Evolutionary conservation across 2,888 invertebrate genomes (phyloP).

Genomic region (Rhingia rostrata): DNA sequence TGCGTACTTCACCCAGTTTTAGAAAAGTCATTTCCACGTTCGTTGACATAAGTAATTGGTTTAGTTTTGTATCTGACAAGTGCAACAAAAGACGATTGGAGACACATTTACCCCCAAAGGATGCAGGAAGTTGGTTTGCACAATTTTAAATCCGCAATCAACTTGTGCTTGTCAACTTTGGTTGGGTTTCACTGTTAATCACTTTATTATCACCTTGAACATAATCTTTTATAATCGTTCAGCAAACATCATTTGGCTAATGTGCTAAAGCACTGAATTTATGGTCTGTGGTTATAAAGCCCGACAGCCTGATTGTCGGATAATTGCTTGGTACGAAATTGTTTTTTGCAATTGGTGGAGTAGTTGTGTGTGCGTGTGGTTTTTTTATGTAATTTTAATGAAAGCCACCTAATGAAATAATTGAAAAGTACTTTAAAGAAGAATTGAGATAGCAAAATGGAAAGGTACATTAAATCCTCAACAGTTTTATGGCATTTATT

Average conservation of each 20-base stretch:
- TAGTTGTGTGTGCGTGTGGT: no score
- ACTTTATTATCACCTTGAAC: constrained; percentile 1
- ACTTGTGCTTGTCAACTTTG: neutral
- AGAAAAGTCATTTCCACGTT: constrained; percentile 28
- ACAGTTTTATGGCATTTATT: no score
- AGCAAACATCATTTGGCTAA: neutral
- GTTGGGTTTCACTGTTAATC: constrained; percentile 1
- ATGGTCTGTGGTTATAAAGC: constrained; percentile 24
- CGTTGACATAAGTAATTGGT: constrained; percentile 43
- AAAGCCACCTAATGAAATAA: constrained; percentile 1
- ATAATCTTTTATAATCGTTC: constrained; percentile 16
- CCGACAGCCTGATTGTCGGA: constrained; percentile 28
- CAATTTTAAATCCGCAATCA: constrained; percentile 15
- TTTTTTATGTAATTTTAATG: constrained; percentile 4
- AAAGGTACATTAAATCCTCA: no score
- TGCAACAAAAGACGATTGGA: constrained; percentile 6
- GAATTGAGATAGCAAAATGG: neutral
- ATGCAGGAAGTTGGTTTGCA: constrained; percentile 10
- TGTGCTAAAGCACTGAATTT: constrained; percentile 14
- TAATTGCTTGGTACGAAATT: constrained; percentile 21
- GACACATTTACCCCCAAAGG: constrained; percentile 1
- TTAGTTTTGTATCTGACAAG: constrained; percentile 7
- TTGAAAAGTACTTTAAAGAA: neutral
- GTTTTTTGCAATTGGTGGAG: neutral
- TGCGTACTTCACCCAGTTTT: constrained; percentile 26